Evolutionary conservation across 2,888 invertebrate genomes (phyloP).

Genomic region (Crepidodera aurea): DNA sequence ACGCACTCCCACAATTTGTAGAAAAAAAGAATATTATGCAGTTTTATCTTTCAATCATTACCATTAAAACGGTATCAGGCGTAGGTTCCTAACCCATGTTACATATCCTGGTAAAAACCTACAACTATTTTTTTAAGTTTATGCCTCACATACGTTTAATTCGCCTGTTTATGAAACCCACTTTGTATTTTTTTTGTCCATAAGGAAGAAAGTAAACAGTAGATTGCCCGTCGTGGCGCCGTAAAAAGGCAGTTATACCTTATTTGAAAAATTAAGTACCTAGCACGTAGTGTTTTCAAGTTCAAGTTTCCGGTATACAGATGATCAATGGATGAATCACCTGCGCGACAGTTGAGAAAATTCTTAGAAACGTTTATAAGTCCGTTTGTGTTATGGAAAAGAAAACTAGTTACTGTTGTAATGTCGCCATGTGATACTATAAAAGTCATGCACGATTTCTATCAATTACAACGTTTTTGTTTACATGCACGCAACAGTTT

Average conservation of each 20-base stretch:
- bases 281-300: conserved; percentile 46
- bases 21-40: background rate
- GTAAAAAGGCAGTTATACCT: conserved; percentile 42
- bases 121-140: background rate
- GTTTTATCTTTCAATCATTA: background rate
- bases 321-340: conserved; percentile 44
- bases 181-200: background rate
- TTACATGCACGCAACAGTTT: background rate
- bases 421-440: background rate
- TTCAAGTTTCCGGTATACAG: conserved; percentile 47
- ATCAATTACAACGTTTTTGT: background rate
- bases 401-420: background rate
- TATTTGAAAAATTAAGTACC: conserved; percentile 44
- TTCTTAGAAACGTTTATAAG: background rate
- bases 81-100: background rate
- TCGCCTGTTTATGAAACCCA: background rate
- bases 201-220: conserved; percentile 1
- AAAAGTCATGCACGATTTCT: background rate
- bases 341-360: conserved; percentile 15
- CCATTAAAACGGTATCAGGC: conserved; percentile 1
- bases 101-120: conserved; percentile 1
- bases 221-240: conserved; percentile 28
- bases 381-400: background rate
- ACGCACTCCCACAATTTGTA: background rate
- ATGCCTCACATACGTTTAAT: background rate